A percentile compares a stretch with the other conserved stretches of the same genome.
phyloP scores from a whole-genome alignment of 1,140 invertebrate species.

The Drosophila ironensis region DNA sequence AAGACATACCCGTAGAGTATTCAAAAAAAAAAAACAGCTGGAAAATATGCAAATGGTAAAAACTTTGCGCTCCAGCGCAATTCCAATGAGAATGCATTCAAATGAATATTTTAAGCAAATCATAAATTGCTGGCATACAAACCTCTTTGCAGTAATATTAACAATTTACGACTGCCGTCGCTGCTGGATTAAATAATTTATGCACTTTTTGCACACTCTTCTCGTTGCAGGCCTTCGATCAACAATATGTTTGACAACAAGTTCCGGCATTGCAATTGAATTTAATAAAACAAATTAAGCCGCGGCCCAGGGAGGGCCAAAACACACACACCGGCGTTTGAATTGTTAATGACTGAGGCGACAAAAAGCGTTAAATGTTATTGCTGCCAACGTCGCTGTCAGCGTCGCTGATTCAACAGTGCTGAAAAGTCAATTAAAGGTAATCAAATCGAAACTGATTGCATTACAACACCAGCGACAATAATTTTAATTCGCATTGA shows the following conservation, averaged over 20 bases:
- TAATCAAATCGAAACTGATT: constrained; percentile 78
- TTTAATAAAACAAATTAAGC: constrained; percentile 57
- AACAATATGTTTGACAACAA: constrained; percentile 74
- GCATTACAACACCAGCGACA: constrained; percentile 58
- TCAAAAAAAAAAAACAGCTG: constrained; percentile 3
- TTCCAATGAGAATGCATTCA: constrained; percentile 14
- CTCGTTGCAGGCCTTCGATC: constrained; percentile 50
- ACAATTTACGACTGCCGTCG: constrained; percentile 54
- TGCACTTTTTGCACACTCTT: constrained; percentile 41
- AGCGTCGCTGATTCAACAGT: constrained; percentile 48
- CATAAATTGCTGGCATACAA: constrained; percentile 62
- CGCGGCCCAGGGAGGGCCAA: background rate
- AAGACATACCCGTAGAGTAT: background rate
- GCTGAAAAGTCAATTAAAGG: constrained; percentile 80
- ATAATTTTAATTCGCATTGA: constrained; percentile 60
- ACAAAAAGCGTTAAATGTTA: constrained; percentile 61
- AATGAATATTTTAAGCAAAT: constrained; percentile 66
- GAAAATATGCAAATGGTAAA: constrained; percentile 7
- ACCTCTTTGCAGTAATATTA: constrained; percentile 56
- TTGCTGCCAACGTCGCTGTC: constrained; percentile 21
- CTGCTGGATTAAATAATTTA: constrained; percentile 59
- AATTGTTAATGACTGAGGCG: constrained; percentile 71
- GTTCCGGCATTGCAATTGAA: constrained; percentile 65
- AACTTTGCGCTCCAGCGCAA: background rate
- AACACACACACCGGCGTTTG: constrained; percentile 41